A percentile compares a stretch with the other conserved stretches of the same genome.
Evolutionary conservation across 2,113 vertebrate species (phyloP).

Genomic region (Poeciliopsis turrubarensis): DNA sequence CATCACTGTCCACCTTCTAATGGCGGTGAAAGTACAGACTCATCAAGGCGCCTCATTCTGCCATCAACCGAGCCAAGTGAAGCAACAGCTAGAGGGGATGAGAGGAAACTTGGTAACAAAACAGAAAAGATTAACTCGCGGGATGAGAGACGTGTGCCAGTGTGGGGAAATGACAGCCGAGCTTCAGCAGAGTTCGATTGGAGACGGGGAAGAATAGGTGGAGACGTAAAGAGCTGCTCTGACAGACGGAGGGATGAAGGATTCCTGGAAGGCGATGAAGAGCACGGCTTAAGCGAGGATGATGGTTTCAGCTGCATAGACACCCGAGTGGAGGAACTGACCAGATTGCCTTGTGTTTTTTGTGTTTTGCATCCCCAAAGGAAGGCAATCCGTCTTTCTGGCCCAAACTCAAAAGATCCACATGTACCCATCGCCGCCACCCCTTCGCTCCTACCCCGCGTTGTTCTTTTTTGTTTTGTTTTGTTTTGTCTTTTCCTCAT

Average conservation of each 20-base stretch:
- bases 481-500: slow-evolving; percentile 14
- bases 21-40: slow-evolving; percentile 63
- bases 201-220: slow-evolving; percentile 17
- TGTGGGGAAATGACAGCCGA: background rate
- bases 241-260: slow-evolving; percentile 27
- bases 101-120: slow-evolving; percentile 55
- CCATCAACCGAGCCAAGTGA: slow-evolving; percentile 28
- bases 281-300: slow-evolving; percentile 37
- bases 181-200: slow-evolving; percentile 20
- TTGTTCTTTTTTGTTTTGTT: slow-evolving; percentile 2
- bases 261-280: slow-evolving; percentile 35
- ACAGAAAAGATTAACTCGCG: slow-evolving; percentile 52
- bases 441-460: slow-evolving; percentile 10
- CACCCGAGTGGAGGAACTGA: slow-evolving; percentile 60
- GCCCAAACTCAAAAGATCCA: slow-evolving; percentile 61
- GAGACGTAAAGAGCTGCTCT: slow-evolving; percentile 16
- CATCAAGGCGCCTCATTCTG: slow-evolving; percentile 65
- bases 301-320: slow-evolving; percentile 58
- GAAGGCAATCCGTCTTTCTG: slow-evolving; percentile 64
- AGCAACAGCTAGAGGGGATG: slow-evolving; percentile 33
- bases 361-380: slow-evolving; percentile 69
- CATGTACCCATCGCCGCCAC: slow-evolving; percentile 43
- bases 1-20: slow-evolving; percentile 69
- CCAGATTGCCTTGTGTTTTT: slow-evolving; percentile 50
- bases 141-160: slow-evolving; percentile 28